Evolutionary conservation across 1,140 invertebrate species (phyloP).

Genomic region (Campoletis sonorensis): DNA sequence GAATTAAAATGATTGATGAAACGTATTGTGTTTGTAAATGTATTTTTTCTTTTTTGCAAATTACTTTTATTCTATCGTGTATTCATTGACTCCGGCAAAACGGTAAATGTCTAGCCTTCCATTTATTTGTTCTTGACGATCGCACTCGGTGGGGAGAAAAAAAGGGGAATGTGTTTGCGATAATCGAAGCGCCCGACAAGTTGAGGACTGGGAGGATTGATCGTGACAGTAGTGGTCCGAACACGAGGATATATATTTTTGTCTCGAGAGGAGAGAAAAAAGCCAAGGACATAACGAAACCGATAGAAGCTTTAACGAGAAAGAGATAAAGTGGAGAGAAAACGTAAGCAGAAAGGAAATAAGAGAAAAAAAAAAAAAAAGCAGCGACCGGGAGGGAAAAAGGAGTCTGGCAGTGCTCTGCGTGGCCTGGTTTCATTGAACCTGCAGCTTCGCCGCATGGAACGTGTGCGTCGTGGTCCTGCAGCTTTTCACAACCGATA

Average conservation of each 20-base stretch:
- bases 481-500: neutral
- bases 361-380: neutral
- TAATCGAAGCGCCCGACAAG: neutral
- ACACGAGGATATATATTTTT: neutral
- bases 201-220: neutral
- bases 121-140: neutral
- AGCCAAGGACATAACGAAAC: slow-evolving; percentile 4
- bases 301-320: neutral
- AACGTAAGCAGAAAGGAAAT: neutral
- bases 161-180: neutral
- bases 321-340: neutral
- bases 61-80: no score
- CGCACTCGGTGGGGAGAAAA: neutral
- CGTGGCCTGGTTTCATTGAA: slow-evolving; percentile 74
- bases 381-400: neutral
- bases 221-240: neutral
- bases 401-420: slow-evolving; percentile 51
- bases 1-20: no score
- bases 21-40: no score
- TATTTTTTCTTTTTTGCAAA: no score
- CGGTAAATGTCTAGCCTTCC: neutral
- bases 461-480: neutral
- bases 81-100: no score
- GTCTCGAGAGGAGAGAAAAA: neutral
- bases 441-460: slow-evolving; percentile 58